These are phyloP conservation scores for Helostoma temminkii DNA, from an alignment of 2,797 vertebrate species.

Conservation along the genomic window DNA sequence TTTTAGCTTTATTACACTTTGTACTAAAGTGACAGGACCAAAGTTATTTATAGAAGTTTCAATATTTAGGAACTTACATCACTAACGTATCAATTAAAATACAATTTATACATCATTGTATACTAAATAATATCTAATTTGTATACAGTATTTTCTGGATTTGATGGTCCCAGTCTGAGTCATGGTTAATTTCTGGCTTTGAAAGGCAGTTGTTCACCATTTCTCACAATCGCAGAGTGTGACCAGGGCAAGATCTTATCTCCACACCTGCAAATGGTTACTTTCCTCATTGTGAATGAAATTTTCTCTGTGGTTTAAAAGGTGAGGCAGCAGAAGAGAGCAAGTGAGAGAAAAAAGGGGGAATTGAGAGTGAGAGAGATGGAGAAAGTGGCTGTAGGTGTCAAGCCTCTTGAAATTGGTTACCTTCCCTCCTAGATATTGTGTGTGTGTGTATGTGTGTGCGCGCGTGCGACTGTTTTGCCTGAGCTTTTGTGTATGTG, in stretches of 20 bases:
- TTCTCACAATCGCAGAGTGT: constrained; percentile 37
- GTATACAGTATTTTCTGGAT: not conserved
- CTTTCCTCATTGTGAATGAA: constrained; percentile 63
- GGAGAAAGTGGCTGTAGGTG: constrained; percentile 59
- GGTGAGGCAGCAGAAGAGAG: constrained; percentile 47
- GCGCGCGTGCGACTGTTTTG: constrained; percentile 11
- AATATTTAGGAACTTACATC: constrained; percentile 11
- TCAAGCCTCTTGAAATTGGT: constrained; percentile 76
- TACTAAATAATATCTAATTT: not conserved
- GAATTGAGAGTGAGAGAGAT: constrained; percentile 18
- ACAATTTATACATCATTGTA: constrained; percentile 1
- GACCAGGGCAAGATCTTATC: constrained; percentile 32
- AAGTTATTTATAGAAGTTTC: not conserved
- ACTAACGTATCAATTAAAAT: constrained; percentile 1
- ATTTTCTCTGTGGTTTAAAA: constrained; percentile 66
- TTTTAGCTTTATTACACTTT: constrained; percentile 26
- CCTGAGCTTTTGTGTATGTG: constrained; percentile 7
- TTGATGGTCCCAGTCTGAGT: not conserved
- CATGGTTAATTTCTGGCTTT: constrained; percentile 5
- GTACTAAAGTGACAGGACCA: not conserved
- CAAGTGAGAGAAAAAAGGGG: constrained; percentile 22
- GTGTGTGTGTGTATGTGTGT: constrained; percentile 37
- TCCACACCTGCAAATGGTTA: constrained; percentile 65
- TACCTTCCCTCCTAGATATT: constrained; percentile 59
- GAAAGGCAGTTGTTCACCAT: constrained; percentile 30